Evolutionary conservation across 2,888 invertebrate genomes (phyloP).

Genomic region (Polietes domitor): DNA sequence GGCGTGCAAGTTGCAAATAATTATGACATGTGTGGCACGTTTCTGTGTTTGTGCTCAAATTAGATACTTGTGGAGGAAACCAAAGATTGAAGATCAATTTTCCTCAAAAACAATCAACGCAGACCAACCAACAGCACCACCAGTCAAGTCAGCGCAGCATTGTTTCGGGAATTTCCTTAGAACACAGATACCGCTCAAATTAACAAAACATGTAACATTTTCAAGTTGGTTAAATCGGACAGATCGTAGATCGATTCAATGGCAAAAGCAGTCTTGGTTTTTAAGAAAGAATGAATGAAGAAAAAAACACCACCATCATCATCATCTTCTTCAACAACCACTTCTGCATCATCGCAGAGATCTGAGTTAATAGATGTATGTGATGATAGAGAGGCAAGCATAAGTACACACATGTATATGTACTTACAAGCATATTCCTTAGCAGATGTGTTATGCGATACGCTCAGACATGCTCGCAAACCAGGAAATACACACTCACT

Average conservation of each 20-base stretch:
- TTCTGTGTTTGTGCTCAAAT: background rate
- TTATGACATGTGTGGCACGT: conserved; percentile 60
- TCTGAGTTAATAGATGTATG: conserved; percentile 43
- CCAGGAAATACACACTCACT: conserved; percentile 57
- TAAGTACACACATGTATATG: background rate
- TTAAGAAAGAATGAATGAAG: too few species aligned
- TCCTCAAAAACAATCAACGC: background rate
- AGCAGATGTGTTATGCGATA: conserved; percentile 23
- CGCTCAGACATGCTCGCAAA: conserved; percentile 15
- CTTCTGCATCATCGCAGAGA: conserved; percentile 26
- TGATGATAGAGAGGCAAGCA: conserved; percentile 24
- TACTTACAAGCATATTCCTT: background rate
- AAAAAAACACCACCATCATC: background rate
- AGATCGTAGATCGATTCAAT: background rate
- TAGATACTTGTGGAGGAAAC: conserved; percentile 35
- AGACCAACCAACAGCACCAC: too few species aligned
- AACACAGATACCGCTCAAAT: conserved; percentile 59
- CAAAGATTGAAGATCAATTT: conserved; percentile 56
- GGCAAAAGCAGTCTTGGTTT: too few species aligned
- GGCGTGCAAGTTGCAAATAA: conserved; percentile 53
- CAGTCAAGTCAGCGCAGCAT: background rate
- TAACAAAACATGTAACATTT: conserved; percentile 44
- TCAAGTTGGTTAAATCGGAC: background rate
- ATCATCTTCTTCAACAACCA: background rate
- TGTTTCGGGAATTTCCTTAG: conserved; percentile 41